Evolutionary conservation across 2,888 invertebrate genomes (phyloP), one percentile per base, ranked within the genome.

Genomic region (Gastrophysa polygoni): DNA sequence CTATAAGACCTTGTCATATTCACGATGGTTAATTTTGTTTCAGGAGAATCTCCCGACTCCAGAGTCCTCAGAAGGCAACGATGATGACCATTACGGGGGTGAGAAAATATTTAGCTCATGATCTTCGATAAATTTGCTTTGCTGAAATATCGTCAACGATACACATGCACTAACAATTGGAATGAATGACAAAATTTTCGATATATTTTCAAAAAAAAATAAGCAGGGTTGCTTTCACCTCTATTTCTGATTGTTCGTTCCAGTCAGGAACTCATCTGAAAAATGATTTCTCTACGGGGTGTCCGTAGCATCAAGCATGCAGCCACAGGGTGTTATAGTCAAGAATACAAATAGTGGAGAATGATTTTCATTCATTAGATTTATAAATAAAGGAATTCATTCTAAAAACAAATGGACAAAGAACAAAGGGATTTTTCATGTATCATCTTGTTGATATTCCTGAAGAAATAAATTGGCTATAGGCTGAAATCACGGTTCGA

Each of bases 31-130:
- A 24, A 24, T 24, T 24, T 24, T 7, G 32, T 51, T 51, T 32
- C 34, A 51, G 51, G 51, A 51, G 24, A 24, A 88, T 74, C 81
- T 89, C 70, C 82, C 84, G 64, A 89, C 89, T 32, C 87, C 89
- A 24, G 90, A 90, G 75, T 88, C 89, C 7, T 83, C 85, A 2
- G 90, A 90, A 72, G 86, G 87, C 80, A 87, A 85, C 70, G 90
- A 90, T 70, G 90, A 90, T 68, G 90, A 90, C 72, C 89, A 88
- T 73, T 90, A 86, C 77, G 83, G 88, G 77, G 88, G 90, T 90
- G 82, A 88, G 88, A 68, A 29, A 29, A n/a, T 11, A 34, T 1
- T 8, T 47, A 10, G 20, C 1, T 20, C n/a, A 28, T 11, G n/a
- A 8, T 18, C 8, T 14, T 29, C 14, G 14, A 38, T 38, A n/a